Evolutionary conservation across 2,113 vertebrate species (phyloP), one percentile per base, ranked within the genome.

Genomic region (Melanerpes aurifrons): DNA sequence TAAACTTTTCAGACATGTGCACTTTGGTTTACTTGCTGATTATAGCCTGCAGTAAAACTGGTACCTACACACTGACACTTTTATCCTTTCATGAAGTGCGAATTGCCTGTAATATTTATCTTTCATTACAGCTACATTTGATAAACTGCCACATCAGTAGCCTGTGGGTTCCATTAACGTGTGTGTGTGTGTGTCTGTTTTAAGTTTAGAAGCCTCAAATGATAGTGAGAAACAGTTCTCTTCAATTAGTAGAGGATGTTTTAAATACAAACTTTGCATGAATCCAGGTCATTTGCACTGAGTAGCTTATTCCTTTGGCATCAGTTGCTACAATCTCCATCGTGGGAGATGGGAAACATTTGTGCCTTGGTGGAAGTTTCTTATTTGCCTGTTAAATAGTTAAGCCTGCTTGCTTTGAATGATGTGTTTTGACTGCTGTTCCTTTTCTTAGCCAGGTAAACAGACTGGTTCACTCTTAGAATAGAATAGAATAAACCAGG

Each of bases 21-120:
- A 94, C 97, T 98, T 98, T 96, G 67, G 78, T 98, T 98, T 98
- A 98, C 97, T 97, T 97, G 95, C 97, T 98, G 97, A 98, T 98
- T 98, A 98, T 97, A 96, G 95, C 96, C 96, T 97, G 97, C 97
- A 97, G 97, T 98, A 98, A 98, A 98, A 98, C 94, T 96, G 92
- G 97, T 97, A 96, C 97, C 96, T 98, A 91, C 95, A 96, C 95
- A 96, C 92, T 98, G 98, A 98, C 96, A 98, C 96, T 97, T 98
- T 97, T 97, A 97, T 98, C 96, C 96, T 97, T 97, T 97, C 97
- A 96, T 97, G 97, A 98, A 98, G 97, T 97, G 97, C 54, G 95
- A 97, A 98, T 97, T 97, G 97, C 97, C 96, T 97, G 93, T 97
- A 97, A 96, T 98, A 98, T 98, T 97, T 98, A 97, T 97, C 97